Conservation (phyloP, 2,113 vertebrate species). For the Catagonus wagneri region DNA sequence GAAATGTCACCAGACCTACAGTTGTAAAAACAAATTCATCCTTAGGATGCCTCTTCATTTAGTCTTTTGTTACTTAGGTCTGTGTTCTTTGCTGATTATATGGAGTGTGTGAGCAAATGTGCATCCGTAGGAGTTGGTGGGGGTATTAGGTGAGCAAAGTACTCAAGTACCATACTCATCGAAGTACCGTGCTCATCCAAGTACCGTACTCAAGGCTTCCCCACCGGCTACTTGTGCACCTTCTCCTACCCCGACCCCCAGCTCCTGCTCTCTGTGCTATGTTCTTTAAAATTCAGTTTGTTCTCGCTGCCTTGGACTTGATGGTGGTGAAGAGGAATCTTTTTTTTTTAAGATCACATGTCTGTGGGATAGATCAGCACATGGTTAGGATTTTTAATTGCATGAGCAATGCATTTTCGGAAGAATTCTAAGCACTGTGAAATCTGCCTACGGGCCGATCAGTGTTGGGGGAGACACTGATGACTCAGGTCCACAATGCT, state of each 20-base stretch:
- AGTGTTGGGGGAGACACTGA: background rate
- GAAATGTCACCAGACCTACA: background rate
- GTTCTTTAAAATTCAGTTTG: slow-evolving; percentile 49
- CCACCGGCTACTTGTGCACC: background rate
- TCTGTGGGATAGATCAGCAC: slow-evolving; percentile 24
- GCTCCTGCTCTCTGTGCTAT: background rate
- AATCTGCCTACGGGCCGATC: slow-evolving; percentile 52
- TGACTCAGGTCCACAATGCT: background rate
- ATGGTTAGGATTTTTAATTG: slow-evolving; percentile 60
- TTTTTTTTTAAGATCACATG: slow-evolving; percentile 61
- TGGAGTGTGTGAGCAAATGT: background rate
- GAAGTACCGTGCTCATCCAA: background rate
- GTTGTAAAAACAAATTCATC: background rate
- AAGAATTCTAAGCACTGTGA: background rate
- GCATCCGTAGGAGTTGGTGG: background rate
- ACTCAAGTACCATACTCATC: background rate
- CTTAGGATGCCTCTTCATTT: background rate
- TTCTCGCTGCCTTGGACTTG: slow-evolving; percentile 43
- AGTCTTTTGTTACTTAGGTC: slow-evolving; percentile 2
- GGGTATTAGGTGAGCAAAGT: background rate
- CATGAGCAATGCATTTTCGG: slow-evolving; percentile 44
- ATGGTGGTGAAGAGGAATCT: background rate
- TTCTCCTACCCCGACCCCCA: background rate
- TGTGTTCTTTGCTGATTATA: background rate
- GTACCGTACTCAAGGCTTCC: background rate